A percentile compares a stretch with the other conserved stretches of the same genome.
These are phyloP conservation scores for Synergus gifuensis DNA, from an alignment of 2,888 invertebrate genomes.

Conservation along the genomic window DNA sequence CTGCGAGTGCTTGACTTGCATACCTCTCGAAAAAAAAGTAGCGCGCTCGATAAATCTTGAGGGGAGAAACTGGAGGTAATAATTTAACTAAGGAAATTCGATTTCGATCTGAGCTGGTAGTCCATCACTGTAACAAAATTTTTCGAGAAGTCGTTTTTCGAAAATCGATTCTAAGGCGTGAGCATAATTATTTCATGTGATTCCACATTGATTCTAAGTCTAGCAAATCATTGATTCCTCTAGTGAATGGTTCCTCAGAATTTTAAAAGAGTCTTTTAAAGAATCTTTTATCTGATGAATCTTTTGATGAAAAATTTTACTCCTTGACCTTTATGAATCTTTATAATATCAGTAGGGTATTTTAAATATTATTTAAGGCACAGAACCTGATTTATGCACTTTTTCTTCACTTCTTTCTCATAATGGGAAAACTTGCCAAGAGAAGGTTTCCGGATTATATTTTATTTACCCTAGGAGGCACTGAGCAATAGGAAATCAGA, in stretches of 20 bases:
- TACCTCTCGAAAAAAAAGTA: neutral
- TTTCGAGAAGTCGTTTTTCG: too few species aligned
- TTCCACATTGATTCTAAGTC: too few species aligned
- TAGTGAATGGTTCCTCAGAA: neutral
- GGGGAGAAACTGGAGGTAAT: neutral
- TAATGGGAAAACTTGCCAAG: neutral
- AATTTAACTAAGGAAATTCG: neutral
- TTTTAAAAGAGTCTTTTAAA: neutral
- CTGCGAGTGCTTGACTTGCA: conserved; percentile 5
- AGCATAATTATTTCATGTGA: too few species aligned
- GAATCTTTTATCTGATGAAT: too few species aligned
- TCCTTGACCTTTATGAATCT: neutral
- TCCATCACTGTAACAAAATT: neutral
- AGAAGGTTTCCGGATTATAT: neutral
- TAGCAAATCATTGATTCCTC: too few species aligned
- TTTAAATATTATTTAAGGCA: neutral
- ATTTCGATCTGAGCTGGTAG: neutral
- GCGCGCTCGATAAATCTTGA: neutral
- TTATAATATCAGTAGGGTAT: neutral
- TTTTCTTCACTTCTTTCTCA: neutral
- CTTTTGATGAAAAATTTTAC: neutral
- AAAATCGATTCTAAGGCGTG: too few species aligned
- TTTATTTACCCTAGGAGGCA: neutral
- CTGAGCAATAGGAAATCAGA: neutral
- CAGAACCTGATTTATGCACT: neutral